Base-by-base conservation (phyloP, 1,140 invertebrate genomes). In the Drosophila neocordata region DNA sequence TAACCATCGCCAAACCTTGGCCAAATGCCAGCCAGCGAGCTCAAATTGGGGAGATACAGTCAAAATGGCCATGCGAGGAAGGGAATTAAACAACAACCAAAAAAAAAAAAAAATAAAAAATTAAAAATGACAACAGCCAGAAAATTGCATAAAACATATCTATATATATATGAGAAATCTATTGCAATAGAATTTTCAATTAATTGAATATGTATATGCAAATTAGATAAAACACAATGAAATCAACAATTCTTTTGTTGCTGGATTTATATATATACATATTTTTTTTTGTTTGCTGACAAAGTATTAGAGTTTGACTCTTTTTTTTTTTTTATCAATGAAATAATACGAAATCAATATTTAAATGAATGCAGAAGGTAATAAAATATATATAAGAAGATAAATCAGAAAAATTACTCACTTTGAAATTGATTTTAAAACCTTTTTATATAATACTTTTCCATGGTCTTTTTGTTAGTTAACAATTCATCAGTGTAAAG, bases 131-230 rank as follows among this genome's bases (percentile, higher is more conserved):
- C 8, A 41, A 48, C 27, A 31, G 15, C 1, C 44, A 20, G 44
- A 48, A 20, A 48, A 18, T 55, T 15, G 52, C n/a, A 15, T n/a
- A 27, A 12, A 55, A 27, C 2, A 31, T 41, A n/a, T 15, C 4
- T 13, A 13, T 41, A 5, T 20, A 48, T 8, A 48, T 11, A 11
- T 20, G 41, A 44, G 41, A 44, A 44, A 44, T 18, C 15, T 48
- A 13, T 34, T 34, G 1, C 13, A 56, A 34, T 56, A 18, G 27
- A 18, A 56, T 34, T 56, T 56, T 34, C 15, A 27, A 55, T 18
- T 34, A 27, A 56, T 56, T 56, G 53, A 56, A 34, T 59, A 37
- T 59, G 55, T 59, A 24, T 38, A 59, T 59, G 57, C 35, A 59
- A 38, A 41, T 38, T 22, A 12, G 13, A 12, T 20, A 8, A 38